Evolutionary conservation across 1,140 invertebrate species (phyloP).

Genomic region (Plutomurus gul): DNA sequence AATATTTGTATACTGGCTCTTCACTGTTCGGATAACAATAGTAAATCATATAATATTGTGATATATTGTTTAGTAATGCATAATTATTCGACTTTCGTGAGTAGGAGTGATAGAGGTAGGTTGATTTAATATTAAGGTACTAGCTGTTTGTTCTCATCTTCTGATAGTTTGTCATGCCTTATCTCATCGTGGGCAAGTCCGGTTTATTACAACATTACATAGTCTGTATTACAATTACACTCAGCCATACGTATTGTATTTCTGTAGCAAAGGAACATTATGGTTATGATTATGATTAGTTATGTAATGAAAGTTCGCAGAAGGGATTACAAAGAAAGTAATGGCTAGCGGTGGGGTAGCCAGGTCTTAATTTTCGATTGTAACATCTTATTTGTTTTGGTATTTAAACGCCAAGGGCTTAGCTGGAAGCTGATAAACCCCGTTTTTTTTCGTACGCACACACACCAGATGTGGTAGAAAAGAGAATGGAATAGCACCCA

Average conservation of each 20-base stretch:
- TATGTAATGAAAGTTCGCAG: conserved; percentile 3
- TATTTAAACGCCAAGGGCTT: conserved; percentile 39
- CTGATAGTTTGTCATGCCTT: not conserved
- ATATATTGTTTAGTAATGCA: not conserved
- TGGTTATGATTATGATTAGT: conserved; percentile 19
- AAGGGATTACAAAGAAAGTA: conserved; percentile 16
- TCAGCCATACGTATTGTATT: not conserved
- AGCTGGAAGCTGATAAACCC: not conserved
- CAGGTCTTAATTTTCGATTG: conserved; percentile 23
- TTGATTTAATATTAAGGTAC: conserved; percentile 14
- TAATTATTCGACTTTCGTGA: conserved; percentile 19
- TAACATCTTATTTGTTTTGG: conserved; percentile 42
- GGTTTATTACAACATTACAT: not conserved
- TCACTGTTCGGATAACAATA: not conserved
- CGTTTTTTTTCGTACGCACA: not conserved
- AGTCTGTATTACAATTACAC: conserved; percentile 4
- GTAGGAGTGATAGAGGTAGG: conserved; percentile 13
- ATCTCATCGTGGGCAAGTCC: conserved; percentile 15
- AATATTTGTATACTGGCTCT: not conserved
- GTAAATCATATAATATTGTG: not conserved
- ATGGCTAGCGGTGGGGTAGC: not conserved
- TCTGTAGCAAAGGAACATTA: not conserved
- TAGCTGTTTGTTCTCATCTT: not conserved
- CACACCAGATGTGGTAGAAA: too few species aligned
- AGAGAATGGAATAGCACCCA: too few species aligned